Evolutionary conservation across 2,797 vertebrate genomes (phyloP), one percentile per base, ranked within the genome.

Genomic region (Enteromius fasciolatus): DNA sequence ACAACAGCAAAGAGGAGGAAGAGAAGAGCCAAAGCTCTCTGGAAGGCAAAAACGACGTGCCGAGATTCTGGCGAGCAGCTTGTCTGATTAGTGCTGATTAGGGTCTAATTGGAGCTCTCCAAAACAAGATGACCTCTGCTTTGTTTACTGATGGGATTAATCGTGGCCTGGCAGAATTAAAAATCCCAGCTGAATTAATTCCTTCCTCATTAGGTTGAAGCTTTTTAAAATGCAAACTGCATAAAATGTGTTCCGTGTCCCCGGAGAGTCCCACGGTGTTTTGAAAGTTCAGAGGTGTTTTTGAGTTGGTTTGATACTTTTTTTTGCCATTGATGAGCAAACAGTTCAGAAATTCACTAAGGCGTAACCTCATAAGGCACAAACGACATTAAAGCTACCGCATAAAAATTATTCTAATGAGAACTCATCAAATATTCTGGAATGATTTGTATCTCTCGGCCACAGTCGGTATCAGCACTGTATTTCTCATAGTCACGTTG

Each of bases 81-180:
- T 93, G 92, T 92, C 92, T 93, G 93, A 94, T 94, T 93, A 95
- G 89, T 85, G 59, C 90, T 94, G 93, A 95, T 95, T 94, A 94
- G 86, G 86, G 90, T 93, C 91, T 94, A 95, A 95, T 95, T 94
- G 91, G 89, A 93, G 92, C 94, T 94, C 93, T 94, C 92, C 93
- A 93, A 94, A 95, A 94, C 92, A 93, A 90, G 92, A 92, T 93
- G 93, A 95, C 94, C 94, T 94, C 93, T 93, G 93, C 93, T 95
- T 95, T 94, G 94, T 95, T 95, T 95, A 94, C 92, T 94, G 92
- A 94, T 91, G 92, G 93, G 92, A 94, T 93, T 93, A 94, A 93
- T 94, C 88, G 89, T 88, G 93, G 87, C 87, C 92, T 91, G 88
- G 90, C 90, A 91, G 91, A 92, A 93, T 94, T 90, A 92, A 88